Evolutionary conservation across 2,797 vertebrate species (phyloP), one percentile per base, ranked within the genome.

Genomic region (Eospalax fontanierii): DNA sequence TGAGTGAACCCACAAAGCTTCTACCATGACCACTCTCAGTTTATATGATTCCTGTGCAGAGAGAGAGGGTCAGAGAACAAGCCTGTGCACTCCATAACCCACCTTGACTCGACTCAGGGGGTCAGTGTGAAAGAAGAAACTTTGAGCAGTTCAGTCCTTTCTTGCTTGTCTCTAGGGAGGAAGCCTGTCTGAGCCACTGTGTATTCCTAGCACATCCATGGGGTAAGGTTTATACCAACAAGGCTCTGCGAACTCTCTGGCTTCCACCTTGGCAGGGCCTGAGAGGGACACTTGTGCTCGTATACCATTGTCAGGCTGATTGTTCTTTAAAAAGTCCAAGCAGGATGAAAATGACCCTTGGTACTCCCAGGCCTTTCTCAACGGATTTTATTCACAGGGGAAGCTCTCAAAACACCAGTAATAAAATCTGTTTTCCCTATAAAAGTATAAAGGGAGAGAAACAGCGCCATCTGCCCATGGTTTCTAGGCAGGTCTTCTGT

Each of bases 321-420:
- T 43, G 46, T 10, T 86, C 59, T 75, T 75, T 82, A 66, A 91
- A 61, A 21, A 84, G 46, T 21, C 40, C 84, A 78, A 50, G n/a
- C 24, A 78, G 16, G 38, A 91, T 87, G 83, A 85, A 91, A 90
- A 85, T n/a, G 7, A 78, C 74, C 35, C 93, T 22, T 86, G 33
- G 54, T 83, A 82, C 71, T 93, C 28, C 33, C 30, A 6, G 65
- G 2, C 43, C 46, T 63, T 7, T 46, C 12, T 28, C 57, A 50
- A 15, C 6, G 35, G 26, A 35, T 54, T 87, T 65, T 71, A 84
- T 40, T 91, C 59, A 54, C 8, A 79, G 15, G 30, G n/a, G 70
- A 86, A 81, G 43, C 38, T 84, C 46, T 66, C 57, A 78, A 92
- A 95, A 46, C 43, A 89, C 59, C 10, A 38, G 35, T 35, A 57